Conservation (phyloP, 1,140 invertebrate genomes). For the Drosophila setifemur region DNA sequence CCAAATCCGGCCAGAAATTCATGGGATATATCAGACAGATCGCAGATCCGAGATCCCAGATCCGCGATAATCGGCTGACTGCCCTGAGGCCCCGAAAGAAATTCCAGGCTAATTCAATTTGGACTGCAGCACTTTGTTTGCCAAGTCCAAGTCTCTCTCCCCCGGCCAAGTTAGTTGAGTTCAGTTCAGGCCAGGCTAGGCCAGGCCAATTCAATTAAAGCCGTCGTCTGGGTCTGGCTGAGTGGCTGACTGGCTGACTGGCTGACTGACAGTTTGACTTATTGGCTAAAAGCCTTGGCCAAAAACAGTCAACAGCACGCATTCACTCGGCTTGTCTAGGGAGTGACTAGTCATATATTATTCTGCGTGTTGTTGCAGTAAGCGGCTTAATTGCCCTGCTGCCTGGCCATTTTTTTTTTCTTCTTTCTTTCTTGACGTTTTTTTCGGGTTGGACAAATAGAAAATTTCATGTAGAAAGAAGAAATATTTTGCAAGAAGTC, state of each 20-base stretch:
- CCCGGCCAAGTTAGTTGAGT: too few relatives aligned
- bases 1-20: too few relatives aligned
- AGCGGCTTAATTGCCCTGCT: conserved; percentile 59
- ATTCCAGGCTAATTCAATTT: conserved; percentile 16
- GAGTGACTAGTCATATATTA: conserved; percentile 62
- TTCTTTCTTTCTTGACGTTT: conserved; percentile 15
- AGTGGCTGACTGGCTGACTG: conserved; percentile 6
- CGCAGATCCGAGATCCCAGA: too few relatives aligned
- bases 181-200: too few relatives aligned
- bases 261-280: conserved; percentile 53
- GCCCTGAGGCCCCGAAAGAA: background rate
- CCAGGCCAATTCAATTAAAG: conserved; percentile 26
- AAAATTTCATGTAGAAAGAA: conserved; percentile 63
- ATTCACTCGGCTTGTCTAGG: conserved; percentile 31
- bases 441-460: conserved; percentile 60
- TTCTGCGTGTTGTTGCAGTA: conserved; percentile 37
- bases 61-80: background rate
- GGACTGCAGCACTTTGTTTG: conserved; percentile 14
- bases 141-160: too few relatives aligned
- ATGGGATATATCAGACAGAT: too few relatives aligned
- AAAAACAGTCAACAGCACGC: conserved; percentile 26
- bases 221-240: background rate
- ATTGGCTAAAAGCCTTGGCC: conserved; percentile 53
- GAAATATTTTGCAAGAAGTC: conserved; percentile 73
- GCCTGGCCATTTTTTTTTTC: background rate